Base-by-base conservation (phyloP, 1,140 invertebrate genomes). In the Drosophila willistoni region DNA sequence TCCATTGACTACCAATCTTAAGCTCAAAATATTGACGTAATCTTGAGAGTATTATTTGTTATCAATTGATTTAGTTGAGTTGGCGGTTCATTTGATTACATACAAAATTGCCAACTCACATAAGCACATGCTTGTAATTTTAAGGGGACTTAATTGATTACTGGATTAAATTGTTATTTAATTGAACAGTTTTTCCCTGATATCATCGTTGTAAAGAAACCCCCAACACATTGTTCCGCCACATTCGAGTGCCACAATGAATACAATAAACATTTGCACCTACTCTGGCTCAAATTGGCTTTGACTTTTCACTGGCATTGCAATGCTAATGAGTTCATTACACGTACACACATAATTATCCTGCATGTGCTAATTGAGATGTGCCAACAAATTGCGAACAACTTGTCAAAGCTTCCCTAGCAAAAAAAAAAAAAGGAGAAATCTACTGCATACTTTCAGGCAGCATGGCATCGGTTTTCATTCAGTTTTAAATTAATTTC, bases 371-470 rank as follows among this genome's bases (percentile, higher is more conserved):
- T 72, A 85, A 85, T 75, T 80, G n/a, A 56, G 57, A n/a, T 55
- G 12, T 54, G 33, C 51, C 47, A 61, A 13, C 44, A 64, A 59
- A 56, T 64, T 66, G 67, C 54, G 54, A 64, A 51, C 22, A 55
- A 72, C 60, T 68, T 54, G 47, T 41, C 33, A 39, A 29, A 29
- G 41, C 33, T 51, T 56, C 36, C 12, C 13, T 36, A 33, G 33
- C 17, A 29, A 29, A 29, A 29, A 29, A 29, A 4, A 25, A 2
- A 22, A 22, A 2, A 22, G 19, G 13, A 13, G n/a, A n/a, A 64
- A 65, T 42, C 13, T 13, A 14, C 44, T 22, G 80, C 64, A 65
- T 79, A 83, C 47, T 73, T 67, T 77, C 59, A 34, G 81, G 76
- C 71, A 13, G 1, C 55, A 19, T 61, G 29, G 29, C 25, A 68